A percentile compares a stretch with the other conserved stretches of the same genome.
phyloP scores from a whole-genome alignment of 2,113 vertebrate species.

The human (Homo sapiens) region DNA sequence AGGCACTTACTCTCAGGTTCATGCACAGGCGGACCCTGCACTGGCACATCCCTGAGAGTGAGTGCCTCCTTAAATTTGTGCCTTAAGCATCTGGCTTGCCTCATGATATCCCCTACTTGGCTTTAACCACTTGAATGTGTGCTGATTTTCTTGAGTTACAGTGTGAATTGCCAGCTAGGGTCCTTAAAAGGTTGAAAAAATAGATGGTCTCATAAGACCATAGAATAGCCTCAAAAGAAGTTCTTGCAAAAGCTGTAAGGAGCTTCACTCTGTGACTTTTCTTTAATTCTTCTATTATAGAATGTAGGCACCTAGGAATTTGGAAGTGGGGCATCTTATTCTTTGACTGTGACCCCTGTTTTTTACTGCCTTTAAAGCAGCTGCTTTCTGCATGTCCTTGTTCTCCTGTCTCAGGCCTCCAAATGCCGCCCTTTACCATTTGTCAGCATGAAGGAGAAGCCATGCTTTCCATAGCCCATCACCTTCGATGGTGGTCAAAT shows the following conservation, averaged over 20 bases:
- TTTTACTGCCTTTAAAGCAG: neutral
- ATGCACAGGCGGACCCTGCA: neutral
- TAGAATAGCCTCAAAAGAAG: too few species aligned
- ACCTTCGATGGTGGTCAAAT: neutral
- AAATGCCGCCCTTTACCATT: too few species aligned
- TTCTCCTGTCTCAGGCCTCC: neutral
- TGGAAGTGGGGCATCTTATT: too few species aligned
- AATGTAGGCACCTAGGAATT: too few species aligned
- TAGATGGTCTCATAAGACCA: too few species aligned
- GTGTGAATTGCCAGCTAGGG: neutral
- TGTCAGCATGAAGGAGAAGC: too few species aligned
- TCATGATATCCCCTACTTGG: neutral
- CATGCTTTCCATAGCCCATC: neutral
- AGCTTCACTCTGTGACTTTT: too few species aligned
- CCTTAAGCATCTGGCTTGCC: too few species aligned
- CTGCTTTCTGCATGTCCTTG: neutral
- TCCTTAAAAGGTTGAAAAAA: too few species aligned
- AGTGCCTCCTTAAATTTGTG: neutral
- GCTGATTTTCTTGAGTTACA: neutral
- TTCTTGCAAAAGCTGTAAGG: too few species aligned
- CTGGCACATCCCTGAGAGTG: neutral
- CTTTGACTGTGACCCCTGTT: neutral
- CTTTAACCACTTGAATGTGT: neutral
- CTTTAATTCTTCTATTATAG: too few species aligned
- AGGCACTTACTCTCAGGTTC: neutral